Evolutionary conservation across 2,113 vertebrate genomes (phyloP).

Genomic region (Formicarius rufipectus): DNA sequence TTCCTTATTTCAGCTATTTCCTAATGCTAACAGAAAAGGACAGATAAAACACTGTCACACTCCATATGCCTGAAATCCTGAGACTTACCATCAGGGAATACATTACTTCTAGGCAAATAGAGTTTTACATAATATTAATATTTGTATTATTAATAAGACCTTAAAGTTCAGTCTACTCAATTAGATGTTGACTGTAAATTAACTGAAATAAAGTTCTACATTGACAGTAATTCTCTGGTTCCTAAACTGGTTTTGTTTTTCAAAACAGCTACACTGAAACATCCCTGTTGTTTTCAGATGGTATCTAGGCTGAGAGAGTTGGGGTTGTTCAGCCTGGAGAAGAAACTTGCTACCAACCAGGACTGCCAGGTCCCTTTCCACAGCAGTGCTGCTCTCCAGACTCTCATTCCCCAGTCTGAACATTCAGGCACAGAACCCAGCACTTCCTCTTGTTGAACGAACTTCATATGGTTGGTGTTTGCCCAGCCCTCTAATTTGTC

Average conservation of each 20-base stretch:
- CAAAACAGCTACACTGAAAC: background rate
- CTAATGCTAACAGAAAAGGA: background rate
- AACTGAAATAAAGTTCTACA: background rate
- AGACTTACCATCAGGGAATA: background rate
- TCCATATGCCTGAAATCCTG: background rate
- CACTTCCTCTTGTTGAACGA: background rate
- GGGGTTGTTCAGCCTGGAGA: background rate
- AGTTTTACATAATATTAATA: background rate
- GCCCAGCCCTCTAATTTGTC: background rate
- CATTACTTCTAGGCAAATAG: background rate
- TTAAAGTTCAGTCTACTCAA: background rate
- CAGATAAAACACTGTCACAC: background rate
- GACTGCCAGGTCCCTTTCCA: background rate
- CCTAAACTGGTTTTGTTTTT: background rate
- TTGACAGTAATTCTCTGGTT: background rate
- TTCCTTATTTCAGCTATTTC: background rate
- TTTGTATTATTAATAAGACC: background rate
- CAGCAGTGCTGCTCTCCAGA: rapidly evolving
- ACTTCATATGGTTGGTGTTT: background rate
- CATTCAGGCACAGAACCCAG: background rate
- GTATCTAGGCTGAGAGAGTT: background rate
- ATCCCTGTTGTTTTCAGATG: background rate
- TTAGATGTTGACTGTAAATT: background rate
- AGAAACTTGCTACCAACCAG: rapidly evolving
- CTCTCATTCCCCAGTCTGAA: background rate